Evolutionary conservation across 2,113 vertebrate genomes (phyloP), one percentile per base, ranked within the genome.

Genomic region (Nettapus auritus): DNA sequence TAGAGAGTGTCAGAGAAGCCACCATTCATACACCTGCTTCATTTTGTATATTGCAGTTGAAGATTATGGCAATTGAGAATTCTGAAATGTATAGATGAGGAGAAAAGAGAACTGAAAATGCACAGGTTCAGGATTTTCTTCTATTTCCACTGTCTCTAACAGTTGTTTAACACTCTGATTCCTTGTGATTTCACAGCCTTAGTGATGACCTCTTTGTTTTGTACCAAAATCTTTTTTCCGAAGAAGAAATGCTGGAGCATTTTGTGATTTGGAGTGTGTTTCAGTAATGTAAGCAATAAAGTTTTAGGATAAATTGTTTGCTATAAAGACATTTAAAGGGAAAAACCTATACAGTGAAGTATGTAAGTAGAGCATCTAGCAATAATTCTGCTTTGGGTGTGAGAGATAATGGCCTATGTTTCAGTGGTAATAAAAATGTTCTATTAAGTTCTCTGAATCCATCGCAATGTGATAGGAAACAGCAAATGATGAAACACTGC

Each of bases 381-480:
- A 95, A 34, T 97, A 95, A 93, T 88, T 95, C 81, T 92, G 82
- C 59, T 81, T 71, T 75, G 79, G 76, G 44, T 74, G 38, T 80
- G 80, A 85, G 86, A 83, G 80, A 96, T 95, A 90, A 96, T 74
- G 83, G 90, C 63, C 55, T 79, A 3, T 62, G 91, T 88, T 94
- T 95, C 7, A 2, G 44, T 91, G 71, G 79, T 76, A 84, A 94
- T 96, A 90, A 96, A 94, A 92, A 84, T 63, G 66, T 95, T 96
- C 90, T 90, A 10, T 89, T 85, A 93, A 76, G 94, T 97, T 97
- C 93, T 96, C 70, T 93, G 75, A 76, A 92, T 75, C 89, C 63
- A 85, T 25, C 68, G 67, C 88, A 93, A 36, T 82, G 64, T 79
- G 76, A 28, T 78, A 91, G 94, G 91, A 96, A 94, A 86, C 63